Evolutionary conservation across 2,888 invertebrate genomes (phyloP), one percentile per base, ranked within the genome.

Genomic region (Nemapogon koenigi): DNA sequence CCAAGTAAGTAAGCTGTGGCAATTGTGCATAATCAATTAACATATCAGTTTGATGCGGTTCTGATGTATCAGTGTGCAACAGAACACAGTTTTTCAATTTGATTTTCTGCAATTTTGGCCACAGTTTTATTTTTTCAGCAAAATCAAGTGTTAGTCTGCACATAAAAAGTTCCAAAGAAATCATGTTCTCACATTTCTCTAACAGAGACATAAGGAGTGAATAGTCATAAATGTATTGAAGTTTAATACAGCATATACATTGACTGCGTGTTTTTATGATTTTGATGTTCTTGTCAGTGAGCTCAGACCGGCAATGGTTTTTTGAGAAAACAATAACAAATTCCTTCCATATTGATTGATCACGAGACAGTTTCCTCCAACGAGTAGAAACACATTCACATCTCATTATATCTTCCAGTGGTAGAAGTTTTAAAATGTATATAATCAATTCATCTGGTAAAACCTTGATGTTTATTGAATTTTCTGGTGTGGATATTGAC

Each of bases 361-460:
- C 75, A 17, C 49, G 52, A 3, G 60, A 53, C 35, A 76, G 44
- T 43, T 59, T 61, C 40, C 49, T 61, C 80, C 80, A 80, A 2
- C 62, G 55, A 15, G 44, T 55, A 43, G 67, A 69, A 2, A 79
- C 78, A 26, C 51, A 49, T 45, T 71, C 69, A 46, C 73, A 71
- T 6, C 46, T 45, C 11, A 76, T 43, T 38, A 78, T 43, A 2
- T 59, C 51, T 8, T 73, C 64, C 25, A 76, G 35, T 2, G 69
- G 53, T 42, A 80, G 52, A 43, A 51, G 57, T 51, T 62, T 65
- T 42, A 80, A 73, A 43, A 80, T 65, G 29, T 53, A 47, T 31
- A 73, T 50, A 27, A 79, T 38, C 37, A 80, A 47, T 49, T 80
- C 80, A 44, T 72, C 63, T 10, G 80, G 80, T 38, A 80, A 50